Percentiles rank a stretch among this genome's conserved stretches.
These are phyloP conservation scores for Gallinago media DNA, from an alignment of 2,113 vertebrate species.

Conservation along the genomic window DNA sequence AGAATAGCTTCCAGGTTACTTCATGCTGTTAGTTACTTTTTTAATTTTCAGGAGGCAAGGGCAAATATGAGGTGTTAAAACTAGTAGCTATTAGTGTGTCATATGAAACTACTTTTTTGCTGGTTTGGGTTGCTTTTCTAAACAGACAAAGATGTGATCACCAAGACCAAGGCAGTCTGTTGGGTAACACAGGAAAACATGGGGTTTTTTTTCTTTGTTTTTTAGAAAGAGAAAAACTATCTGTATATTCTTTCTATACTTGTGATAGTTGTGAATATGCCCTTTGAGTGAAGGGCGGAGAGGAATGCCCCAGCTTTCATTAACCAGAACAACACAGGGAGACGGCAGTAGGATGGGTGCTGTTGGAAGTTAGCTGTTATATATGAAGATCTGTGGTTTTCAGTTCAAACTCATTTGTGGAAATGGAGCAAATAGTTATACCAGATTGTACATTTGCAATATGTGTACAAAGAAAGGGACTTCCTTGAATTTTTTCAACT, in stretches of 20 bases:
- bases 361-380: not conserved
- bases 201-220: rapidly evolving
- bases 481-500: not conserved
- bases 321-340: rapidly evolving
- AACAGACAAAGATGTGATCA: not conserved
- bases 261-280: not conserved
- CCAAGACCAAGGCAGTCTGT: not conserved
- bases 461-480: not conserved
- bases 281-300: not conserved
- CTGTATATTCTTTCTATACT: too few relatives aligned
- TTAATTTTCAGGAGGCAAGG: not conserved
- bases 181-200: not conserved
- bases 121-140: not conserved
- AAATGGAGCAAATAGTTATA: not conserved
- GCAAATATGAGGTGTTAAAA: not conserved
- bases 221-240: not conserved
- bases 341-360: not conserved
- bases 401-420: not conserved
- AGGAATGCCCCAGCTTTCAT: not conserved
- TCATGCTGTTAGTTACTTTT: not conserved
- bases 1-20: not conserved
- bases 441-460: not conserved
- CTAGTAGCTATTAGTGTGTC: not conserved
- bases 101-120: not conserved
- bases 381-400: not conserved